Evolutionary conservation across 2,113 vertebrate genomes (phyloP).

Genomic region (Pseudorectes ferrugineus): DNA sequence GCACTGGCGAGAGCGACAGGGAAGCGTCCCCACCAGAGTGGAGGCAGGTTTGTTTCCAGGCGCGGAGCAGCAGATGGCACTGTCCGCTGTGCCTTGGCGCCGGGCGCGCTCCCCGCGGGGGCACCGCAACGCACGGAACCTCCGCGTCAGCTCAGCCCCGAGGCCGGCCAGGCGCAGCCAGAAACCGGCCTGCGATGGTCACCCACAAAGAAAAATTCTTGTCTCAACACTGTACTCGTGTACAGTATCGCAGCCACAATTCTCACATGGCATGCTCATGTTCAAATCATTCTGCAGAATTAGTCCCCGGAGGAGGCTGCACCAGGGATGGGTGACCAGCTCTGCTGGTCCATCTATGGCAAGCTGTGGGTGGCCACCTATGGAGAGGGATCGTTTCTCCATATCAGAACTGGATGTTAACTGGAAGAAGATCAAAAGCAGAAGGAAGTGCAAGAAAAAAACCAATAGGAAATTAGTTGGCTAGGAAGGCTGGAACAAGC

Average conservation of each 20-base stretch:
- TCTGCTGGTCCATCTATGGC: not conserved
- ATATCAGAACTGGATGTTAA: not conserved
- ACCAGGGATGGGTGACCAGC: not conserved
- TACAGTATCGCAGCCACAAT: not conserved
- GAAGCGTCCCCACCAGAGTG: not conserved
- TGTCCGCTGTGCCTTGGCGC: not conserved
- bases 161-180: not conserved
- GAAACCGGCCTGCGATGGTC: not conserved
- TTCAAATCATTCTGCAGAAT: not conserved
- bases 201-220: not conserved
- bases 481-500: not conserved
- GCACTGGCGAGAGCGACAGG: not conserved
- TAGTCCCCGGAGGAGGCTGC: not conserved
- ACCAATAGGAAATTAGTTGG: not conserved
- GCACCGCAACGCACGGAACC: not conserved
- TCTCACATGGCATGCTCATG: fast-evolving
- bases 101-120: not conserved
- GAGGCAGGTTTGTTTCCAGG: not conserved
- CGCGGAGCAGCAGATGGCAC: conserved; percentile 58
- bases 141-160: not conserved
- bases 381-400: not conserved
- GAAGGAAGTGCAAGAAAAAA: conserved; percentile 2
- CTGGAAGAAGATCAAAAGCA: conserved; percentile 22
- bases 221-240: not conserved
- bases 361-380: not conserved